phyloP scores from a whole-genome alignment of 2,113 vertebrate genomes.

The Hoplias malabaricus region DNA sequence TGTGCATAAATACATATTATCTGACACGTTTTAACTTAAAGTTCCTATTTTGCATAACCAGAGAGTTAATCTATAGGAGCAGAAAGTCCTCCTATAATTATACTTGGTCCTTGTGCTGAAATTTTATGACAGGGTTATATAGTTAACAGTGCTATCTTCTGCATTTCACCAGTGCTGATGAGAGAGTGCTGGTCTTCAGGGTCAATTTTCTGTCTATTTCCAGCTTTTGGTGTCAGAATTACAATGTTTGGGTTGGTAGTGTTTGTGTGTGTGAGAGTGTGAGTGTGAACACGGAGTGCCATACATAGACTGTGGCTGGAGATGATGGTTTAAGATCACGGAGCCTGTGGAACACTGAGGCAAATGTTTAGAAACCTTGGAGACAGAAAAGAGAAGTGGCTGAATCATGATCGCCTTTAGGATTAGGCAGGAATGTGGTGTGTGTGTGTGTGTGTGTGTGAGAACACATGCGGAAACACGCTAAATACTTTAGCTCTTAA shows the following conservation, averaged over 20 bases:
- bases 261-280: constrained; percentile 19
- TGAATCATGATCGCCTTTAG: constrained; percentile 2
- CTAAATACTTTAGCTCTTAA: constrained; percentile 18
- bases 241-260: constrained; percentile 35
- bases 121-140: not conserved
- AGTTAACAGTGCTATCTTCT: not conserved
- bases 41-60: not conserved
- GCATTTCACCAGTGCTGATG: constrained; percentile 2
- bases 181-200: constrained; percentile 4
- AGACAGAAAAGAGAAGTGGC: constrained; percentile 14
- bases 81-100: constrained; percentile 9
- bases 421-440: not conserved
- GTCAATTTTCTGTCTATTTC: constrained; percentile 19
- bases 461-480: not conserved
- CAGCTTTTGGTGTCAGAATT: constrained; percentile 14
- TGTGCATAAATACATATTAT: too few species aligned
- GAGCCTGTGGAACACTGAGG: constrained; percentile 10
- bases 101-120: not conserved
- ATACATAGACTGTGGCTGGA: constrained; percentile 38
- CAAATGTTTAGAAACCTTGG: constrained; percentile 13
- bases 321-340: constrained; percentile 13
- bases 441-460: not conserved
- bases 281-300: constrained; percentile 29
- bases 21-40: not conserved
- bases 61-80: not conserved